These are phyloP conservation scores for Crocallis elinguaria DNA, from an alignment of 2,888 invertebrate species.

Conservation along the genomic window DNA sequence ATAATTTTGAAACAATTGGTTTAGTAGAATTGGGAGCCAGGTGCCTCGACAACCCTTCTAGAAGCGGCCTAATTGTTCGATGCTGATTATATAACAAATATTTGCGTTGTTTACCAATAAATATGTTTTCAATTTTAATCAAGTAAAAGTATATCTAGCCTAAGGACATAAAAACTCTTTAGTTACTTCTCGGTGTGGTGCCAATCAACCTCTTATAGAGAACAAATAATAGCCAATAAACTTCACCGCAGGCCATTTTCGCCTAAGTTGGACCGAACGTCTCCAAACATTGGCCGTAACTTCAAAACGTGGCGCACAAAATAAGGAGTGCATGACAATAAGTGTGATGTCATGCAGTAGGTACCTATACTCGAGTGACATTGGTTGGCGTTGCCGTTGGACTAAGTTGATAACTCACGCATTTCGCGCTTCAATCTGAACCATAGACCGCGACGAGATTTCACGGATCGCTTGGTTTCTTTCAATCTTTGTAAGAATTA, in stretches of 20 bases:
- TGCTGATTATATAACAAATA: too few relatives aligned
- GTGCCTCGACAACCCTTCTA: too few relatives aligned
- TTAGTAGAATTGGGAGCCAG: too few relatives aligned
- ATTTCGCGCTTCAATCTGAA: background rate
- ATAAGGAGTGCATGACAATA: conserved; percentile 25
- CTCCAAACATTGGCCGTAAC: conserved; percentile 7
- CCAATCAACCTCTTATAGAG: background rate
- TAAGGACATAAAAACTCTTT: background rate
- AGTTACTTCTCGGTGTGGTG: background rate
- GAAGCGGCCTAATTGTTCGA: too few relatives aligned
- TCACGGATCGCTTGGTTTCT: background rate
- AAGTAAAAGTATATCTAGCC: too few relatives aligned
- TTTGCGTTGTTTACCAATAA: too few relatives aligned
- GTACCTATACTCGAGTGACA: conserved; percentile 17
- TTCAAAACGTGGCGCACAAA: conserved; percentile 15
- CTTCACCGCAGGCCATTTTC: background rate
- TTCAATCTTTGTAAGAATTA: background rate
- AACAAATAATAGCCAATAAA: conserved; percentile 5
- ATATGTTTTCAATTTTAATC: too few relatives aligned
- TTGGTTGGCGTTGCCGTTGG: conserved; percentile 2
- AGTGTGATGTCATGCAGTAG: conserved; percentile 26
- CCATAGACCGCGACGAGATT: background rate
- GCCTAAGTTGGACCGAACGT: conserved; percentile 1
- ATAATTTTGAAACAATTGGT: too few relatives aligned
- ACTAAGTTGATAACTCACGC: conserved; percentile 6